A percentile compares a stretch with the other conserved stretches of the same genome.
phyloP scores from a whole-genome alignment of 2,797 vertebrate species.

The Erethizon dorsatum region DNA sequence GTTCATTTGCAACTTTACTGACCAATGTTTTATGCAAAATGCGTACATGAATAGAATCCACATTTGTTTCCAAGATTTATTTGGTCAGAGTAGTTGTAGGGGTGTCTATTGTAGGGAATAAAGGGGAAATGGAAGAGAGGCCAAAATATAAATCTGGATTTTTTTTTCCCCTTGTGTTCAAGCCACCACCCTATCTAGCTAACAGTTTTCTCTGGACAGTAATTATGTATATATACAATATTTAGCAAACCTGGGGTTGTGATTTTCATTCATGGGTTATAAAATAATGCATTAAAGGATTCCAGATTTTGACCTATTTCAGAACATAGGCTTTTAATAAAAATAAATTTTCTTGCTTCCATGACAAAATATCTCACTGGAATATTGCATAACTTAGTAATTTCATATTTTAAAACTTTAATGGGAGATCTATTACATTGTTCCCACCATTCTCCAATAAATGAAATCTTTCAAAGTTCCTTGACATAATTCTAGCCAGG shows the following conservation, averaged over 20 bases:
- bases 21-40: constrained; percentile 4
- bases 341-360: constrained; percentile 37
- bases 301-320: constrained; percentile 24
- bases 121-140: not conserved
- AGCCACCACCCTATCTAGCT: constrained; percentile 20
- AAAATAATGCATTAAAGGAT: not conserved
- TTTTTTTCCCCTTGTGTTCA: constrained; percentile 37
- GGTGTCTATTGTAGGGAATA: constrained; percentile 1
- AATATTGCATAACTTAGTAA: constrained; percentile 36
- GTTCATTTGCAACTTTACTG: constrained; percentile 51
- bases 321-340: constrained; percentile 15
- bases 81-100: constrained; percentile 45
- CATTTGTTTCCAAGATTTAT: constrained; percentile 63
- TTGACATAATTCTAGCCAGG: constrained; percentile 11
- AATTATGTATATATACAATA: not conserved
- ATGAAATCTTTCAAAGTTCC: constrained; percentile 51
- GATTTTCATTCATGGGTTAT: constrained; percentile 61
- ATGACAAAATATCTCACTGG: not conserved
- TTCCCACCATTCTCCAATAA: not conserved
- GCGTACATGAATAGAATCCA: constrained; percentile 19
- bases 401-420: not conserved
- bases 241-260: constrained; percentile 6
- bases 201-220: constrained; percentile 43
- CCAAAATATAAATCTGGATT: constrained; percentile 26
- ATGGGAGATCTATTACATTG: constrained; percentile 10